These are phyloP conservation scores for Zaprionus ghesquierei DNA, from an alignment of 1,140 invertebrate genomes.

Conservation along the genomic window DNA sequence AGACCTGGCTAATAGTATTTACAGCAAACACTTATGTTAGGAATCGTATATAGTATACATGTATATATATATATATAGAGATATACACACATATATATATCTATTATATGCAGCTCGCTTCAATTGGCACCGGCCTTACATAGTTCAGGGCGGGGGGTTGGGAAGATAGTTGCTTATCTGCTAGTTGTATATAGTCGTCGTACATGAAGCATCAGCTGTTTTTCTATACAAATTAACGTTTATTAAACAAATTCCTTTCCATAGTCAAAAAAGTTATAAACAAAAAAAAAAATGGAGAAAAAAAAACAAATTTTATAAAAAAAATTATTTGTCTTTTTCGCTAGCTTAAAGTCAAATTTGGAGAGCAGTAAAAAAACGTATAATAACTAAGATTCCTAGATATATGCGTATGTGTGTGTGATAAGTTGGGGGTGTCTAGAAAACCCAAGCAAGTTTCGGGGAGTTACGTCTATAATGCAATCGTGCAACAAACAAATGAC, in stretches of 20 bases:
- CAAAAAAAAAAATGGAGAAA: background rate
- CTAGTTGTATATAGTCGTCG: background rate
- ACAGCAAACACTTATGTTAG: conserved; percentile 11
- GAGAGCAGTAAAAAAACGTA: conserved; percentile 5
- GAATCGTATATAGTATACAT: background rate
- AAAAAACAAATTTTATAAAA: background rate
- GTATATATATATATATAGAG: conserved; percentile 12
- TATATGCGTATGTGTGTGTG: background rate
- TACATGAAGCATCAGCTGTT: background rate
- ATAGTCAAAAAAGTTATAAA: conserved; percentile 22
- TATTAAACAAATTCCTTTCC: conserved; percentile 46
- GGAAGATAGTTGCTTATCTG: background rate
- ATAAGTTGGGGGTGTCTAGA: background rate
- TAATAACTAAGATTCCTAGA: background rate
- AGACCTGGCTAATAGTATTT: conserved; percentile 20
- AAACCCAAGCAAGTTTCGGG: too few species aligned
- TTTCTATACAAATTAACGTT: conserved; percentile 48
- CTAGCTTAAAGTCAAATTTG: background rate
- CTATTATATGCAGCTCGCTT: background rate
- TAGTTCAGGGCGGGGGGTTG: too few species aligned
- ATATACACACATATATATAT: too few species aligned
- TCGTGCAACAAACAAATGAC: background rate
- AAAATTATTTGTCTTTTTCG: conserved; percentile 2
- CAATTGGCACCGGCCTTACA: conserved; percentile 1
- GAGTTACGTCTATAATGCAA: background rate